These are phyloP conservation scores for Eupithecia dodoneata DNA, from an alignment of 2,888 invertebrate genomes.

Conservation along the genomic window DNA sequence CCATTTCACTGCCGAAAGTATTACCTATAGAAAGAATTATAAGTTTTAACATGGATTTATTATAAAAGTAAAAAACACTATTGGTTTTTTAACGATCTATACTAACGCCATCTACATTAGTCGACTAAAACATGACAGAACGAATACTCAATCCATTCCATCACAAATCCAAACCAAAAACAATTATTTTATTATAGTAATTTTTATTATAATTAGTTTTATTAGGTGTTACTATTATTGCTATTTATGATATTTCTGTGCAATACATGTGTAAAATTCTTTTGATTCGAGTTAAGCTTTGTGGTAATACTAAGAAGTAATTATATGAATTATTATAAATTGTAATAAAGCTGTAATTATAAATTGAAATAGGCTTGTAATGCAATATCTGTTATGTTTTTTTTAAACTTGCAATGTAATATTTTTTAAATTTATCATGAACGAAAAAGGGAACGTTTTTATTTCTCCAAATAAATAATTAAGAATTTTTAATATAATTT, in stretches of 20 bases:
- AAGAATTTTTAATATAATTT: conserved; percentile 68
- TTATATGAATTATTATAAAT: conserved; percentile 61
- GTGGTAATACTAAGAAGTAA: conserved; percentile 54
- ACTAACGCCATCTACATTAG: conserved; percentile 16
- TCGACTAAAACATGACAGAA: conserved; percentile 50
- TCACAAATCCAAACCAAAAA: conserved; percentile 59
- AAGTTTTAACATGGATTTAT: neutral
- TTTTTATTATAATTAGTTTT: conserved; percentile 59
- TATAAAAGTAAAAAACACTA: neutral
- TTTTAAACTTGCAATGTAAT: conserved; percentile 59
- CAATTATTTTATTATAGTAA: conserved; percentile 54
- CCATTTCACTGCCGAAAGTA: neutral
- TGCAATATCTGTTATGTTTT: conserved; percentile 74
- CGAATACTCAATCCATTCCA: conserved; percentile 61
- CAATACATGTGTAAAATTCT: conserved; percentile 75
- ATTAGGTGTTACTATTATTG: conserved; percentile 63
- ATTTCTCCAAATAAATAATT: conserved; percentile 81
- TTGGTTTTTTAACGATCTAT: neutral
- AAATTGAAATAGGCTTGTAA: conserved; percentile 75
- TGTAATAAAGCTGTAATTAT: conserved; percentile 77
- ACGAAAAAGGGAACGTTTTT: conserved; percentile 68
- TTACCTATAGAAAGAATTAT: neutral
- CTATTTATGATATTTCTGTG: conserved; percentile 78
- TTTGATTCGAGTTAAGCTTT: conserved; percentile 66
- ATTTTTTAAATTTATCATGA: conserved; percentile 64